Conservation (phyloP, 1,140 invertebrate species). For the Orussus abietinus region DNA sequence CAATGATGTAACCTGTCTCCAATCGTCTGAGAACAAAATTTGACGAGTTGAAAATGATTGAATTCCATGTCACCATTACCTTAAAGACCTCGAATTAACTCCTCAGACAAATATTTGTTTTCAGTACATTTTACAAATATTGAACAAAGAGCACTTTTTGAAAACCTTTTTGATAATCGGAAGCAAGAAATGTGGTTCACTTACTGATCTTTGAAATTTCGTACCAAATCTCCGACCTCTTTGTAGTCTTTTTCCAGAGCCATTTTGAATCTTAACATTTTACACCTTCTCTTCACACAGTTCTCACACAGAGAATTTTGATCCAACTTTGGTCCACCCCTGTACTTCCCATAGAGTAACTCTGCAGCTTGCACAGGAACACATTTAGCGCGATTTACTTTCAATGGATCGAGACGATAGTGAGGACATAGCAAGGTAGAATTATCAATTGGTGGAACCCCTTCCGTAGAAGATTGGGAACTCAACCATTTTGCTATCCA, state of each 20-base stretch:
- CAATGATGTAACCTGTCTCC: slow-evolving; percentile 42
- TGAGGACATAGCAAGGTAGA: slow-evolving; percentile 53
- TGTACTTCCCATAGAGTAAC: slow-evolving; percentile 50
- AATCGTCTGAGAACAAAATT: slow-evolving; percentile 19
- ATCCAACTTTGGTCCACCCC: slow-evolving; percentile 49
- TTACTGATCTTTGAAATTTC: slow-evolving; percentile 39
- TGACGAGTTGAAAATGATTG: too few species aligned
- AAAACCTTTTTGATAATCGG: too few species aligned
- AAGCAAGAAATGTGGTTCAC: slow-evolving; percentile 17
- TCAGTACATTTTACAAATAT: too few species aligned
- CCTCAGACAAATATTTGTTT: too few species aligned
- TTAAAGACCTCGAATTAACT: too few species aligned
- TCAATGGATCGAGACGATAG: slow-evolving; percentile 45
- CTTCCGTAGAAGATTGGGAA: slow-evolving; percentile 42
- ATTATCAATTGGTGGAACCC: slow-evolving; percentile 51
- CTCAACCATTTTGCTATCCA: slow-evolving; percentile 53
- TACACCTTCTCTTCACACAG: slow-evolving; percentile 56
- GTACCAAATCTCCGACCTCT: slow-evolving; percentile 40
- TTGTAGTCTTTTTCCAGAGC: slow-evolving; percentile 43
- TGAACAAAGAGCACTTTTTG: too few species aligned
- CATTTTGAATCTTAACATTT: slow-evolving; percentile 41
- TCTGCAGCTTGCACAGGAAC: slow-evolving; percentile 43
- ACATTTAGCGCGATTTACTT: slow-evolving; percentile 46
- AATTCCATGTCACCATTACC: slow-evolving; percentile 6
- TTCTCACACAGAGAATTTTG: slow-evolving; percentile 46